Conservation (phyloP, 2,113 vertebrate genomes). For the Misgurnus mizolepis region DNA sequence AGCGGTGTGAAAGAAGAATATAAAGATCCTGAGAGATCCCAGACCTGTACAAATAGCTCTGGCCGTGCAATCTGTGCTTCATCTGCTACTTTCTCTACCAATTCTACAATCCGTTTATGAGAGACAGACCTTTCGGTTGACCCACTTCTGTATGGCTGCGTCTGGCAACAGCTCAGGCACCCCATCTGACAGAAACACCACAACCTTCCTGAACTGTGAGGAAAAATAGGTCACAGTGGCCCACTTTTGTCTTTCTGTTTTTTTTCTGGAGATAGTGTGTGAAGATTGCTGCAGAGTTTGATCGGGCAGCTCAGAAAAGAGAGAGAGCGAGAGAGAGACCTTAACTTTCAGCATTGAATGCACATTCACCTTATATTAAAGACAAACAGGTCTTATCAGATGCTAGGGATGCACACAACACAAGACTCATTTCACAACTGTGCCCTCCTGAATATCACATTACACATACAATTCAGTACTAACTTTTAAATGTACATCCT, state of each 20-base stretch:
- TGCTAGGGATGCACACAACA: slow-evolving; percentile 54
- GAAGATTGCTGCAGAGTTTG: slow-evolving; percentile 71
- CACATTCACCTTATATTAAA: slow-evolving; percentile 49
- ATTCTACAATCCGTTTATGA: slow-evolving; percentile 77
- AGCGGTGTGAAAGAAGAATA: not conserved
- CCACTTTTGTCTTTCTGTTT: slow-evolving; percentile 68
- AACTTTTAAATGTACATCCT: not conserved
- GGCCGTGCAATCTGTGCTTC: slow-evolving; percentile 76
- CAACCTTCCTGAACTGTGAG: slow-evolving; percentile 79
- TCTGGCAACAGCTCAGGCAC: slow-evolving; percentile 75
- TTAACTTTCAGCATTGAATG: slow-evolving; percentile 49
- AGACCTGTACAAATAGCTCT: slow-evolving; percentile 69
- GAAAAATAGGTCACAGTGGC: slow-evolving; percentile 80
- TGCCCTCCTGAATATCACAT: not conserved
- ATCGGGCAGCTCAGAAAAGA: slow-evolving; percentile 55
- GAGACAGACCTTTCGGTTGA: slow-evolving; percentile 75
- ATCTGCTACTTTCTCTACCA: slow-evolving; percentile 75
- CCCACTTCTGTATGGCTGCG: slow-evolving; percentile 76
- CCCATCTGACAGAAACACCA: slow-evolving; percentile 75
- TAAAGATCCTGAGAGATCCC: slow-evolving; percentile 18
- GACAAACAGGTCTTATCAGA: slow-evolving; percentile 61
- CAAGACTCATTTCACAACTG: slow-evolving; percentile 55
- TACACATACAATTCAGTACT: not conserved
- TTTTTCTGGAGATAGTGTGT: slow-evolving; percentile 63
- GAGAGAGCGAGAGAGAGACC: slow-evolving; percentile 43